A percentile compares a stretch with the other conserved stretches of the same genome.
phyloP scores from a whole-genome alignment of 2,888 invertebrate species.

The Drosophila ezoana region DNA sequence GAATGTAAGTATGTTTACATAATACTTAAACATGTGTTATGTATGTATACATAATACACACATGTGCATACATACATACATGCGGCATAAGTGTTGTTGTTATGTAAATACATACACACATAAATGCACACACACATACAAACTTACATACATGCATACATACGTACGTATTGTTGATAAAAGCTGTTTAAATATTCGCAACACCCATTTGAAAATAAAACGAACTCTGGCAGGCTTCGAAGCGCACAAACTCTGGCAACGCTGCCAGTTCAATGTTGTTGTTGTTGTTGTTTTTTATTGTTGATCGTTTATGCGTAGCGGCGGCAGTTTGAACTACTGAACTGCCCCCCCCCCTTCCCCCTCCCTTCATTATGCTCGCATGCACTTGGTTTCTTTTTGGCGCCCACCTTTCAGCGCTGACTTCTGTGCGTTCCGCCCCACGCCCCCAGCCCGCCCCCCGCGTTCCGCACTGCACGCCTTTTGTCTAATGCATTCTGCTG shows the following conservation, averaged over 20 bases:
- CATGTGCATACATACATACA: conserved; percentile 6
- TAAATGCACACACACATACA: conserved; percentile 9
- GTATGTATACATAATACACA: conserved; percentile 38
- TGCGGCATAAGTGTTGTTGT: conserved; percentile 15
- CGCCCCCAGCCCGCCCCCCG: background rate
- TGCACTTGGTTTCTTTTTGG: background rate
- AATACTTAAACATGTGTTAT: conserved; percentile 31
- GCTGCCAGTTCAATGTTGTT: conserved; percentile 3
- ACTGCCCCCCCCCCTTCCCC: too few species aligned
- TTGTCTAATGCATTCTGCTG: conserved; percentile 44
- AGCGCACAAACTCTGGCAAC: conserved; percentile 30
- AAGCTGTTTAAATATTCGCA: conserved; percentile 66
- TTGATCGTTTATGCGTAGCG: conserved; percentile 32
- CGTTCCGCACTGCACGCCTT: conserved; percentile 1
- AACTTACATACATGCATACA: conserved; percentile 5
- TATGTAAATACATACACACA: conserved; percentile 34
- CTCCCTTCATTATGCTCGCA: background rate
- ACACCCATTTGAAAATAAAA: conserved; percentile 38
- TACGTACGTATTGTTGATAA: conserved; percentile 43
- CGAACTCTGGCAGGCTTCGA: conserved; percentile 16
- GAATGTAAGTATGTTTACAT: conserved; percentile 34
- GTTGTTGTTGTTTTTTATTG: background rate
- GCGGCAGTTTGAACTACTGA: conserved; percentile 8
- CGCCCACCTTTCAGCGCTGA: conserved; percentile 34
- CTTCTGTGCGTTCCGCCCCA: conserved; percentile 26